Evolutionary conservation across 2,113 vertebrate species (phyloP).

Genomic region (Onychorhynchus coronatus): DNA sequence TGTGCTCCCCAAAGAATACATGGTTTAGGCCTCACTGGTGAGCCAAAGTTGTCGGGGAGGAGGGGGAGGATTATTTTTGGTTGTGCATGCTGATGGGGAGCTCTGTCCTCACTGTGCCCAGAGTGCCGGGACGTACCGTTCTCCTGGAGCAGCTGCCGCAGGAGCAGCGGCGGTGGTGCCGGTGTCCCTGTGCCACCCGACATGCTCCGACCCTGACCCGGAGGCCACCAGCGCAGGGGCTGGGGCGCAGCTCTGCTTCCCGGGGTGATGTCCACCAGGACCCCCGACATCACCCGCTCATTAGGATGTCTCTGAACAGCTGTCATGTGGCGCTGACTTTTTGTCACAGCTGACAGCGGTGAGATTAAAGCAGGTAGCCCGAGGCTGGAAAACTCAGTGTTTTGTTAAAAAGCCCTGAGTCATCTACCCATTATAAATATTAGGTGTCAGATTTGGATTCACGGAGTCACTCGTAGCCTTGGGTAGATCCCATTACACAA

Average conservation of each 20-base stretch:
- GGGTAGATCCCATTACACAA: background rate
- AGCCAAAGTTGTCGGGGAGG: background rate
- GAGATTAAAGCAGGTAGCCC: constrained; percentile 47
- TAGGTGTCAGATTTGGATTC: constrained; percentile 16
- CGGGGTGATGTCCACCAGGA: background rate
- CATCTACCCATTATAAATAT: constrained; percentile 19
- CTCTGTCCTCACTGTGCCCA: rapidly evolving
- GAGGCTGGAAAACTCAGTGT: constrained; percentile 19
- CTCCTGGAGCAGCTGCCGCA: background rate
- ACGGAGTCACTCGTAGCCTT: constrained; percentile 4
- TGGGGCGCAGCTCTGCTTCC: rapidly evolving
- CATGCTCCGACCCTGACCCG: background rate
- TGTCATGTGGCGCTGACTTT: constrained; percentile 45
- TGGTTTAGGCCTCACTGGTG: constrained; percentile 10
- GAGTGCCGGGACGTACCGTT: rapidly evolving
- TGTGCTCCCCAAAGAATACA: background rate
- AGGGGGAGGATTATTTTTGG: background rate
- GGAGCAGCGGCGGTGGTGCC: rapidly evolving
- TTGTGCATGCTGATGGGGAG: background rate
- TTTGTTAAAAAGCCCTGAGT: constrained; percentile 30
- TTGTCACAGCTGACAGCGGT: background rate
- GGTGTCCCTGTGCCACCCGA: background rate
- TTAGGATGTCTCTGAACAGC: constrained; percentile 52
- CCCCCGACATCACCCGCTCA: constrained; percentile 2
- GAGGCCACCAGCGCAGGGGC: rapidly evolving